A percentile compares a stretch with the other conserved stretches of the same genome.
These are phyloP conservation scores for Microcebus jonahi DNA, from an alignment of 2,113 vertebrate genomes.

Conservation along the genomic window DNA sequence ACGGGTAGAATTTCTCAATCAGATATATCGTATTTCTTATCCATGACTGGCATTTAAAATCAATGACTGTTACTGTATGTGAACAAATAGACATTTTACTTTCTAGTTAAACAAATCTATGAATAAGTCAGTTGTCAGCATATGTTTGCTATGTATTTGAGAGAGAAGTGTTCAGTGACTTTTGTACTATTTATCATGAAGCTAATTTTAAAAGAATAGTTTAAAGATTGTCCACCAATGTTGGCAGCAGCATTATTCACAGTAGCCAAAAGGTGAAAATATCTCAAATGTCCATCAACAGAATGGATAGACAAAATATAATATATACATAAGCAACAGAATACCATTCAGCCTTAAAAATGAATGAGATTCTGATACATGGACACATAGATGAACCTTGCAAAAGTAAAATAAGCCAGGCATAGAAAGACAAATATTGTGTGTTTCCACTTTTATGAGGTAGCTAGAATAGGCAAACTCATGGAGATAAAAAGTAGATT, in stretches of 20 bases:
- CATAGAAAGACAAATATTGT: background rate
- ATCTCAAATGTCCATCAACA: background rate
- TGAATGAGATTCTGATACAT: background rate
- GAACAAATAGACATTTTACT: background rate
- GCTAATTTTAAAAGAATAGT: slow-evolving; percentile 23
- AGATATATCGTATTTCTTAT: background rate
- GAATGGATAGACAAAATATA: background rate
- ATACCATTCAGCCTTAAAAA: background rate
- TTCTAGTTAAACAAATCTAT: background rate
- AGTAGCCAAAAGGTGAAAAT: background rate
- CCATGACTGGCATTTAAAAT: slow-evolving; percentile 31
- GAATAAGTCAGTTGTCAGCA: background rate
- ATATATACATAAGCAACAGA: background rate
- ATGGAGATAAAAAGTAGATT: background rate
- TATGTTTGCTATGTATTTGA: background rate
- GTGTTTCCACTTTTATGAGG: background rate
- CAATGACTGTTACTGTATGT: background rate
- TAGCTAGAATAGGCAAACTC: background rate
- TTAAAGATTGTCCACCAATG: background rate
- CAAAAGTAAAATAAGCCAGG: background rate
- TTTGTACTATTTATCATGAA: slow-evolving; percentile 4
- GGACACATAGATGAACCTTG: background rate
- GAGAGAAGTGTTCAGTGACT: background rate
- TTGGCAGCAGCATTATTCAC: background rate
- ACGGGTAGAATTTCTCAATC: background rate